A percentile compares a stretch with the other conserved stretches of the same genome.
Evolutionary conservation across 2,113 vertebrate genomes (phyloP).

Genomic region (Mobula hypostoma): DNA sequence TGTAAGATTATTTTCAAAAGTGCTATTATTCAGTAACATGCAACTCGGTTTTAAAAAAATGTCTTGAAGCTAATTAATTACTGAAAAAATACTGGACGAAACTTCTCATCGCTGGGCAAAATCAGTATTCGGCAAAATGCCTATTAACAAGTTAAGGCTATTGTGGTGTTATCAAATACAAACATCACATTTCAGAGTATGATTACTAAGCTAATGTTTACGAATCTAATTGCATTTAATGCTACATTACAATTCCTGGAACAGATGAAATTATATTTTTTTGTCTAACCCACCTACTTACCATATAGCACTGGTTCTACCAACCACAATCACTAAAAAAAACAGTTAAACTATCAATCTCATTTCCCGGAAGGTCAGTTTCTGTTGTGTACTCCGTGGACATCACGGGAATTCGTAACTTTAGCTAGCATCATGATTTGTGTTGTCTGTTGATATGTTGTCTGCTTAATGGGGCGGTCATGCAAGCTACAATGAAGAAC

Average conservation of each 20-base stretch:
- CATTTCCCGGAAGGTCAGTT: slow-evolving; percentile 62
- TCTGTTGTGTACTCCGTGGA: slow-evolving; percentile 56
- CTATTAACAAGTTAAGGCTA: neutral
- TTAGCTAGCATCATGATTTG: slow-evolving; percentile 73
- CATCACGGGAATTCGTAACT: slow-evolving; percentile 60
- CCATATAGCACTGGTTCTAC: neutral
- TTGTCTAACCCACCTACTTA: neutral
- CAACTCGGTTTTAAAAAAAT: neutral
- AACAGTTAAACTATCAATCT: slow-evolving; percentile 49
- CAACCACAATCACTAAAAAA: slow-evolving; percentile 48
- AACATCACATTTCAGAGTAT: slow-evolving; percentile 10
- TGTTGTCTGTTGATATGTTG: slow-evolving; percentile 79
- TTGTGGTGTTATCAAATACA: neutral
- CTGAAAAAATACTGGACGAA: neutral
- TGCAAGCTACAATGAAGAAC: slow-evolving; percentile 86
- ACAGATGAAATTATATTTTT: neutral
- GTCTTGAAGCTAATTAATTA: neutral
- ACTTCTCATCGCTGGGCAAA: neutral
- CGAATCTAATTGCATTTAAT: slow-evolving; percentile 11
- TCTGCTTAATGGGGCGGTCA: slow-evolving; percentile 98
- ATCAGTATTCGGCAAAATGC: neutral
- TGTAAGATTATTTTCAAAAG: slow-evolving; percentile 23
- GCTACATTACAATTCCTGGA: neutral
- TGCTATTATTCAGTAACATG: slow-evolving; percentile 12
- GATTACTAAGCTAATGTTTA: slow-evolving; percentile 29